Percentiles rank a stretch among this genome's conserved stretches.
These are phyloP conservation scores for Vanessa cardui DNA, from an alignment of 2,888 invertebrate genomes.

Conservation along the genomic window DNA sequence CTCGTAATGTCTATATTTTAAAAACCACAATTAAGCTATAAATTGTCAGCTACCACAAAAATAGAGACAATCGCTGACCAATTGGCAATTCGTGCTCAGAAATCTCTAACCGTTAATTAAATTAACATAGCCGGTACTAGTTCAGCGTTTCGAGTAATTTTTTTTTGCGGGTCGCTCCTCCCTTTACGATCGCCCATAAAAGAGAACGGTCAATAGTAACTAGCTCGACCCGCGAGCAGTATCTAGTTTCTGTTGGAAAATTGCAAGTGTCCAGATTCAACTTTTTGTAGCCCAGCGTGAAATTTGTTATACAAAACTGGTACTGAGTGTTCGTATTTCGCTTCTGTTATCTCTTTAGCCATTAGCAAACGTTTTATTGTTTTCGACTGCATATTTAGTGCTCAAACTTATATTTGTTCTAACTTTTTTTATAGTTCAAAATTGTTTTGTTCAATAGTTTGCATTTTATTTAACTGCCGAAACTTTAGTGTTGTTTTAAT, in stretches of 20 bases:
- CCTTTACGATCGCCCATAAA: slow-evolving; percentile 69
- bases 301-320: slow-evolving; percentile 33
- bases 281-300: slow-evolving; percentile 40
- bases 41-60: slow-evolving; percentile 8
- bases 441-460: slow-evolving; percentile 2
- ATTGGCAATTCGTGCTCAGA: slow-evolving; percentile 25
- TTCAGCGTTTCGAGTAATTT: slow-evolving; percentile 52
- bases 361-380: slow-evolving; percentile 32
- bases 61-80: slow-evolving; percentile 22
- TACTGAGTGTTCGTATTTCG: slow-evolving; percentile 30
- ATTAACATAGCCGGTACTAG: slow-evolving; percentile 65
- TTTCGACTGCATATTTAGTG: slow-evolving; percentile 12
- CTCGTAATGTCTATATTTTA: neutral
- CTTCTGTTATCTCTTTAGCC: slow-evolving; percentile 35
- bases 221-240: slow-evolving; percentile 46
- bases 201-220: slow-evolving; percentile 61
- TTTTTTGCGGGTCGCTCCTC: slow-evolving; percentile 55
- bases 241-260: slow-evolving; percentile 39
- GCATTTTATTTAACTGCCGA: neutral
- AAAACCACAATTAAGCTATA: slow-evolving; percentile 3
- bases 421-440: slow-evolving; percentile 2
- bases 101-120: slow-evolving; percentile 49
- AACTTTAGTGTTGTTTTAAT: neutral
- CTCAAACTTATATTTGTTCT: slow-evolving; percentile 1
- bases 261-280: slow-evolving; percentile 39